These are phyloP conservation scores for Halcyon chelicuti DNA, from an alignment of 2,797 vertebrate species.

Conservation along the genomic window DNA sequence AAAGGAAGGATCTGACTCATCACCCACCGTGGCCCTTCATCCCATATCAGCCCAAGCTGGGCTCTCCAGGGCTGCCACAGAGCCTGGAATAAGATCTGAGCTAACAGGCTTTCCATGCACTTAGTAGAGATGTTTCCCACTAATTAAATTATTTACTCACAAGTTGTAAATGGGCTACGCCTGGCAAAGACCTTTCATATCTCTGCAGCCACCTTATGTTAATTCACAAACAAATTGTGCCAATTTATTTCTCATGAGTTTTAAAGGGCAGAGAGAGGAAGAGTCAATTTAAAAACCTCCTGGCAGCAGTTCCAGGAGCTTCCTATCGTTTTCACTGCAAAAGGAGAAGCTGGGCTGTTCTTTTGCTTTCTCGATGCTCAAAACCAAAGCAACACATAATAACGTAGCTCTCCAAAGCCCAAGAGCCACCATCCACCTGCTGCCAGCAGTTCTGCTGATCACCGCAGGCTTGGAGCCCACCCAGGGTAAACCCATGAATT, in stretches of 20 bases:
- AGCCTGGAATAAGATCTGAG: neutral
- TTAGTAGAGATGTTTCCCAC: neutral
- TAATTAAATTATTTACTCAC: constrained; percentile 21
- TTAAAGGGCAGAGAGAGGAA: neutral
- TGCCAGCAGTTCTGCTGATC: neutral
- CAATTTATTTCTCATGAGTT: neutral
- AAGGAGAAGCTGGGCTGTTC: neutral
- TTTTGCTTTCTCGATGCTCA: neutral
- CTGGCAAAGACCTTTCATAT: neutral
- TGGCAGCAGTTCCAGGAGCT: neutral
- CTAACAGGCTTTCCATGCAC: neutral
- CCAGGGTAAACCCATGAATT: neutral
- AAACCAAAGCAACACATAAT: neutral
- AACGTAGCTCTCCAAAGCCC: neutral
- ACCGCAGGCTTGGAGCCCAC: neutral
- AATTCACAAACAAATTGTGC: neutral
- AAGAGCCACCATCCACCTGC: neutral
- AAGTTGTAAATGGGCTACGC: neutral
- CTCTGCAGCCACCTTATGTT: neutral
- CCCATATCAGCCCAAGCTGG: neutral
- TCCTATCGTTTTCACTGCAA: neutral
- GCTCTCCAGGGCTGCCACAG: neutral
- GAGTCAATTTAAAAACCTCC: neutral
- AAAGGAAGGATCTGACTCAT: neutral
- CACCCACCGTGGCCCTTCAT: neutral